Evolutionary conservation across 2,113 vertebrate species (phyloP).

Genomic region (Vicugna pacos): DNA sequence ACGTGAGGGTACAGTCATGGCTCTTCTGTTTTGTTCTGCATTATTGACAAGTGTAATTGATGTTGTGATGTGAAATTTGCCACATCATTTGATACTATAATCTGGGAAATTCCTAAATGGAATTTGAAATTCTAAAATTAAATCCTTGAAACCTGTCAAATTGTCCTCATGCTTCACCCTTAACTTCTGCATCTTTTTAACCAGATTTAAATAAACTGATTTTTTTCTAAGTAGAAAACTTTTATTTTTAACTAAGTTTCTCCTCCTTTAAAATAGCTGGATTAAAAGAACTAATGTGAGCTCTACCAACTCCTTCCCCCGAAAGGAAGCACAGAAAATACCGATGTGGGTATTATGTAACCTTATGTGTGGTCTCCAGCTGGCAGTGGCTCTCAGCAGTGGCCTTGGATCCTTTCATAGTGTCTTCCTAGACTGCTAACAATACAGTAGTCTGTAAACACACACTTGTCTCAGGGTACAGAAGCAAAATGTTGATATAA

Average conservation of each 20-base stretch:
- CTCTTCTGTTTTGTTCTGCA: not conserved
- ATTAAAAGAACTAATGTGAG: not conserved
- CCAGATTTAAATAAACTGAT: conserved; percentile 4
- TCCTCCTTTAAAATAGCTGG: conserved; percentile 12
- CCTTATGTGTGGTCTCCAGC: not conserved
- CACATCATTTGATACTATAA: not conserved
- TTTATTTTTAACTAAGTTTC: not conserved
- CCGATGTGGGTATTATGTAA: not conserved
- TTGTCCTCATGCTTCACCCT: not conserved
- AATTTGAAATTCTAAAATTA: conserved; percentile 14
- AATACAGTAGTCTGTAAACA: not conserved
- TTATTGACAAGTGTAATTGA: not conserved
- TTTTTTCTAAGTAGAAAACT: not conserved
- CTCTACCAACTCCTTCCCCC: not conserved
- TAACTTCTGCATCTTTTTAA: not conserved
- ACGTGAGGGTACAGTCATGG: not conserved
- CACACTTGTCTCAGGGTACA: not conserved
- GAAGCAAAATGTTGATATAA: not conserved
- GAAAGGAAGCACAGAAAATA: not conserved
- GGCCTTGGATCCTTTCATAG: not conserved
- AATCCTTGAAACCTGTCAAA: not conserved
- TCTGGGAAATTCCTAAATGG: not conserved
- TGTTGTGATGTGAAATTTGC: conserved; percentile 7
- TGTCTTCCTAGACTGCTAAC: not conserved
- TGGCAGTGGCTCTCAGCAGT: not conserved